Evolutionary conservation across 2,113 vertebrate genomes (phyloP).

Genomic region (Sciurus niger): DNA sequence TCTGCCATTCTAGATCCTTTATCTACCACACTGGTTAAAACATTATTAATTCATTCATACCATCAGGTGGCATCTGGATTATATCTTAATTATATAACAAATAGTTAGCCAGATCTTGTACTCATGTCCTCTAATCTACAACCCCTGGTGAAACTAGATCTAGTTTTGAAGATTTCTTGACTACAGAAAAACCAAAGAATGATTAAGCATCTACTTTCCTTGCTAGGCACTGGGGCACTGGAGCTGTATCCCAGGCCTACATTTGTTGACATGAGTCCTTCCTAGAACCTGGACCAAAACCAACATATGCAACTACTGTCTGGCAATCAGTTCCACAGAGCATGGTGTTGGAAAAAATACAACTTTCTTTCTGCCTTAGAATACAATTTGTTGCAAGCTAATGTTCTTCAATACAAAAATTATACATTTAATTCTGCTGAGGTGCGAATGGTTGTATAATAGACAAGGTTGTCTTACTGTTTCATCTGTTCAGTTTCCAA

Average conservation of each 20-base stretch:
- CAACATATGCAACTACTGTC: background rate
- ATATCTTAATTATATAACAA: background rate
- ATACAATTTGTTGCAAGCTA: background rate
- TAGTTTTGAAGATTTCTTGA: background rate
- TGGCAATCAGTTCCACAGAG: background rate
- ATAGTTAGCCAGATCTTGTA: background rate
- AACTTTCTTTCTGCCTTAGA: background rate
- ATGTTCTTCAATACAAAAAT: background rate
- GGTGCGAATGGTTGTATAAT: background rate
- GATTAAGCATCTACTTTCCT: background rate
- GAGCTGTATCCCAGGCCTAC: rapidly evolving
- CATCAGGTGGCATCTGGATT: background rate
- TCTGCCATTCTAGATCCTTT: background rate
- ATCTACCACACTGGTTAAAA: background rate
- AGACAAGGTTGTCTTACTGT: background rate
- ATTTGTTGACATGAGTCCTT: background rate
- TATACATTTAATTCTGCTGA: background rate
- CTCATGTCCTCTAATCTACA: background rate
- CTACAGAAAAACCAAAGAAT: background rate
- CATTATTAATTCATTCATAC: background rate
- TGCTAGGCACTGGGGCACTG: background rate
- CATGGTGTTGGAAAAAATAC: background rate
- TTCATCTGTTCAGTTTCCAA: background rate
- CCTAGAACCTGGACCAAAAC: rapidly evolving
- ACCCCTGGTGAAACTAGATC: background rate